Base-by-base conservation (phyloP, 2,113 vertebrate genomes). In the Halichoeres trimaculatus region DNA sequence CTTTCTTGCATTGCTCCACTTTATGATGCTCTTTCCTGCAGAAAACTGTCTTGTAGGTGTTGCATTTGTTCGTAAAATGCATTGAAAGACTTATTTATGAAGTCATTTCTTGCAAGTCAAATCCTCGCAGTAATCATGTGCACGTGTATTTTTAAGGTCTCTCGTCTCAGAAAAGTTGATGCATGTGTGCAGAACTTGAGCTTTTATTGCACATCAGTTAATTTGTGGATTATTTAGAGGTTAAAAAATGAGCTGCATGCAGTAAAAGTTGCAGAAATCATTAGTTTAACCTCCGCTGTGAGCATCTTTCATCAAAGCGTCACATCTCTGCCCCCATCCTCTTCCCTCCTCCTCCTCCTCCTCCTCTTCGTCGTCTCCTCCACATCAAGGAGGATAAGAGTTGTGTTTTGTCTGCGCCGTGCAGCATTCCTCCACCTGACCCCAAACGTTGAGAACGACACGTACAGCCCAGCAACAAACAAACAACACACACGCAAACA, bases 341-440 rank as follows among this genome's bases (percentile, higher is more conserved):
- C 57, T 13, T 43, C 70, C 83, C 60, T 4, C 76, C 80, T 83
- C 76, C 30, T 59, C 57, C 43, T 48, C 45, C 19, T 48, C 62
- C 0, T 58, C 22, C 16, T 40, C 60, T 47, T 48, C 77, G 67
- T 68, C 68, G 16, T 40, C 60, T 47, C 43, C 77, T 70, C 65
- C 65, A 70, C 83, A 80, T 89, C 56, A 72, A 74, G 68, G 10
- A 53, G 52, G 63, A 65, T 51, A 26, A 60, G 38, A 45, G 35
- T 40, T 10, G n/a, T 88, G 81, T 89, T 90, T 90, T 76, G 88
- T 90, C 88, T 89, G 71, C 65, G 22, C 48, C 19, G 52, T 51
- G 66, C 75, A 72, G 48, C 71, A 70, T 88, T 84, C 84, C 87
- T 66, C 11, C 58, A 22, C 22, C 26, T 53, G 68, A 67, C 59